Conservation (phyloP, 2,888 invertebrate species). For the Drosophila formosana region DNA sequence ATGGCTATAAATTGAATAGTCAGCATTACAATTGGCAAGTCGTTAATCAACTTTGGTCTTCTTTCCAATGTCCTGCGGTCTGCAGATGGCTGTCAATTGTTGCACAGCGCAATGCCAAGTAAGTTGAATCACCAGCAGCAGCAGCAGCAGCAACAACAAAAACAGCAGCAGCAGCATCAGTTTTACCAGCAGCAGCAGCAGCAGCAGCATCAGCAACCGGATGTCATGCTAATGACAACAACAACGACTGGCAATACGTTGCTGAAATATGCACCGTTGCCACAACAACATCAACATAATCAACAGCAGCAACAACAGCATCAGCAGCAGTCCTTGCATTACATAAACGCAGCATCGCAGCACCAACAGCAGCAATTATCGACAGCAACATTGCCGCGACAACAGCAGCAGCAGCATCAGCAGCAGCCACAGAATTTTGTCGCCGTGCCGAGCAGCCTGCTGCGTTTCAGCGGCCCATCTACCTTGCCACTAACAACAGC, state of each 20-base stretch:
- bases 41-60: constrained; percentile 71
- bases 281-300: constrained; percentile 54
- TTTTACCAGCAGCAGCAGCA: constrained; percentile 37
- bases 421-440: constrained; percentile 76
- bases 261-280: constrained; percentile 63
- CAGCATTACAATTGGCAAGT: constrained; percentile 65
- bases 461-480: constrained; percentile 71
- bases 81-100: constrained; percentile 84
- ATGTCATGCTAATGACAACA: constrained; percentile 82
- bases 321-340: constrained; percentile 51
- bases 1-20: constrained; percentile 64
- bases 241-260: constrained; percentile 66
- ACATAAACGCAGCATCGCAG: constrained; percentile 65
- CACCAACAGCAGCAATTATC: constrained; percentile 68
- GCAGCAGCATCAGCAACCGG: constrained; percentile 64
- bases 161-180: constrained; percentile 59
- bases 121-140: constrained; percentile 73
- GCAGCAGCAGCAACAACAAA: constrained; percentile 45
- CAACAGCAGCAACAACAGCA: constrained; percentile 41
- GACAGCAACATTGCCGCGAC: constrained; percentile 74
- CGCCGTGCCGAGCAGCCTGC: constrained; percentile 81
- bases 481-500: constrained; percentile 54
- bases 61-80: constrained; percentile 53
- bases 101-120: constrained; percentile 80
- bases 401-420: constrained; percentile 65